These are phyloP conservation scores for Propithecus deckenii DNA, from an alignment of 2,797 vertebrate genomes.

Conservation along the genomic window DNA sequence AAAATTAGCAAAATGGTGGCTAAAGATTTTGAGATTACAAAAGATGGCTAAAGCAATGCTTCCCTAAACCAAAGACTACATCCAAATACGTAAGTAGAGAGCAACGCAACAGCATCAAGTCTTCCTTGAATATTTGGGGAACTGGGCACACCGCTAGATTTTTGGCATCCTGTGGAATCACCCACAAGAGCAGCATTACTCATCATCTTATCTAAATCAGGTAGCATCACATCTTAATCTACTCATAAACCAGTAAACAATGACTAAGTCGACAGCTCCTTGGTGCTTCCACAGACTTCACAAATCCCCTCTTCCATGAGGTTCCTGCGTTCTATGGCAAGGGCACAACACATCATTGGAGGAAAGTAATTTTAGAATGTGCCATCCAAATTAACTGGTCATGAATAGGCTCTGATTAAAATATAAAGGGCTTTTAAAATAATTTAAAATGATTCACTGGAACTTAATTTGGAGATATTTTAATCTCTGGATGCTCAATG, in stretches of 20 bases:
- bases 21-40: neutral
- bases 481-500: conserved; percentile 62
- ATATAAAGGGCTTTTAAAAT: conserved; percentile 54
- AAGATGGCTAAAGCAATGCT: neutral
- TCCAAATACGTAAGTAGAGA: neutral
- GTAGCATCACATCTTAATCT: neutral
- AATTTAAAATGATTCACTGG: conserved; percentile 71
- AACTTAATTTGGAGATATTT: conserved; percentile 43
- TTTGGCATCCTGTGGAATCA: neutral
- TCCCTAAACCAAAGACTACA: neutral
- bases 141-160: neutral
- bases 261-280: neutral
- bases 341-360: neutral
- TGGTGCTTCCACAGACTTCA: neutral
- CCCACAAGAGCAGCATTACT: neutral
- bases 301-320: neutral
- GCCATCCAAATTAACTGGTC: conserved; percentile 39
- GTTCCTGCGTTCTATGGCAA: neutral
- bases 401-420: conserved; percentile 1
- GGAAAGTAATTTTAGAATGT: conserved; percentile 63
- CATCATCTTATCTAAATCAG: neutral
- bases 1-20: neutral
- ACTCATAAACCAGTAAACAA: neutral
- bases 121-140: neutral
- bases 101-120: neutral